Base-by-base conservation (phyloP, 2,797 vertebrate species). In the Onychomys leucogaster region DNA sequence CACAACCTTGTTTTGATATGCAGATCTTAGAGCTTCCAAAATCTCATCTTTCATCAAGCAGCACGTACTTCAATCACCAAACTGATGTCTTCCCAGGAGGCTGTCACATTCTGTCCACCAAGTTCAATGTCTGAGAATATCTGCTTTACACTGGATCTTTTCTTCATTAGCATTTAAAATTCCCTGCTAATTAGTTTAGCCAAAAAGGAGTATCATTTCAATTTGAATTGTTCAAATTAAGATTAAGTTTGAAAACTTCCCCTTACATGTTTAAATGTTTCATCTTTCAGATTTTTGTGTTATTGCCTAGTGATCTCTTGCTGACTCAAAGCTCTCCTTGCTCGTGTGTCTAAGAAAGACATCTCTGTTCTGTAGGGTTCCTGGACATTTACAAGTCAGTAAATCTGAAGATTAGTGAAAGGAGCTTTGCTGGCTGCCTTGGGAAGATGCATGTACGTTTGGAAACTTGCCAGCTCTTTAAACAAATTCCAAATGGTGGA, bases 111-210 rank as follows among this genome's bases (percentile, higher is more conserved):
- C 73, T 69, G 25, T 41, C 75, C 8, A 6, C 43, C 19, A 61
- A 71, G 34, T 12, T 37, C 37, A 34, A 1, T 59, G 71, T 43
- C 61, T 43, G 6, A 27, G 69, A 63, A 87, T 21, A 52, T 37
- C 41, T 43, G 49, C 34, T 67, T 81, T 76, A 11, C 10, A 49
- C 12, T 1, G 75, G 27, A 75, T 34, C 93, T 61, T 61, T n/a
- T 41, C 55, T 71, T 75, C 87, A 89, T 76, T 85, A 71, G 25
- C 71, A 25, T 88, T 94, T 77, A 27, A 84, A 89, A 55, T 43
- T 63, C 29, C 55, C 65, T 34, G 12, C 34, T 78, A 88, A 81
- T 85, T 59, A 71, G 73, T 29, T 61, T 12, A 59, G 23, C 27
- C 57, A 27, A 73, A 83, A n/a, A 46, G 57, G 49, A 82, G 34